Conservation (phyloP, 2,797 vertebrate species). For the Melanotaenia maccullochi region DNA sequence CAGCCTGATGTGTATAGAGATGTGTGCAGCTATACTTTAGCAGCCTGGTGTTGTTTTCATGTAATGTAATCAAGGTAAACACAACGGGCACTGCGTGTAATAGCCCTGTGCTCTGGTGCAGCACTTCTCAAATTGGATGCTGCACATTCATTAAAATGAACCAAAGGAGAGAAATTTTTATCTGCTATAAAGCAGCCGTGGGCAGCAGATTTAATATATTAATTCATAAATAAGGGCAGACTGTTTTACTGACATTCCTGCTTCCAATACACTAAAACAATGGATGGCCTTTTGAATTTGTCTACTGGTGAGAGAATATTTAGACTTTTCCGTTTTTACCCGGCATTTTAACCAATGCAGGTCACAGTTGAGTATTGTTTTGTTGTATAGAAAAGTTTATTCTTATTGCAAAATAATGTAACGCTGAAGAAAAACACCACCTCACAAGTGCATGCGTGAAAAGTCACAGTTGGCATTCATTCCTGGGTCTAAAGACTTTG, state of each 20-base stretch:
- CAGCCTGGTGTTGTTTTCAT: slow-evolving; percentile 19
- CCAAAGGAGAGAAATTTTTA: slow-evolving; percentile 1
- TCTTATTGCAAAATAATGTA: neutral
- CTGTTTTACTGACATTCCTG: slow-evolving; percentile 1
- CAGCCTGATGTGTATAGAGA: neutral
- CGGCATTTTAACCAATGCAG: neutral
- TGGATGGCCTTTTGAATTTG: neutral
- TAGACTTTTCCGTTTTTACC: neutral
- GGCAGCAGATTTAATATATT: slow-evolving; percentile 6
- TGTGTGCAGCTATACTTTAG: slow-evolving; percentile 1
- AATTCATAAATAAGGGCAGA: neutral
- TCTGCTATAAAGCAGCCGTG: neutral
- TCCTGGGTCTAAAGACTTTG: neutral
- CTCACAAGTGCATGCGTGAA: neutral
- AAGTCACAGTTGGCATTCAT: neutral
- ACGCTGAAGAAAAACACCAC: neutral
- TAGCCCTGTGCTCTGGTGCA: slow-evolving; percentile 9
- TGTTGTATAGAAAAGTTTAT: neutral
- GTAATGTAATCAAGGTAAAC: slow-evolving; percentile 36
- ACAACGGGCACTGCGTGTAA: slow-evolving; percentile 12
- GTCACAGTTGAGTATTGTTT: neutral
- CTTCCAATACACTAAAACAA: neutral
- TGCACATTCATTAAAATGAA: slow-evolving; percentile 24
- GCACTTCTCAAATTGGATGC: slow-evolving; percentile 30
- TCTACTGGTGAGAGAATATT: neutral